Base-by-base conservation (phyloP, 2,113 vertebrate genomes). In the Sigmodon hispidus region DNA sequence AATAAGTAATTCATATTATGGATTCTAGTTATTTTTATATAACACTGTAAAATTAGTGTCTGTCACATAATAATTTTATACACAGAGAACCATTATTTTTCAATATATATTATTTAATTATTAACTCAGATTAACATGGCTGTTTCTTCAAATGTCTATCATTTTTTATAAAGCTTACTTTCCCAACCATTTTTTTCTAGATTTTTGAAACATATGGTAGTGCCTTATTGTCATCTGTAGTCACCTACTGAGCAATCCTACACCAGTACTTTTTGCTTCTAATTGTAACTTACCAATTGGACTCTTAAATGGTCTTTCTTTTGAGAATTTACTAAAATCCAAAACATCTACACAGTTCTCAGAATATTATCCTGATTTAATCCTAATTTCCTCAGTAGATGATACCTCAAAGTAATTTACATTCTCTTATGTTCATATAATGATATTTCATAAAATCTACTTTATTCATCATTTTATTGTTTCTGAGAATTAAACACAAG, bases 401-500 rank as follows among this genome's bases (percentile, higher is more conserved):
- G 31, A 91, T 94, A 92, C 6, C 12, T 34, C 10, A 4, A 59
- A 50, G 0, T 4, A 96, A 96, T 26, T 0, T 48, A 57, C 11
- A 9, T n/a, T 95, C 5, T 79, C 52, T 87, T 55, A 50, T 40
- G 1, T 17, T 86, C 69, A 85, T 9, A 43, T 70, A 81, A 57
- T 93, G 72, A 36, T 45, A 48, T 80, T 75, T 65, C 2, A 89
- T 59, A 17, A 72, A 88, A 92, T 92, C 61, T 26, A 1, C 22
- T 88, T 31, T 45, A 90, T 97, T 97, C 45, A 52, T 90, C 1
- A 15, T 29, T 59, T 80, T 59, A n/a, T 43, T 83, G 3, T 29
- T 83, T 24, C n/a, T 29, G n/a, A 83, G 55, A 26, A 29, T 16
- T 16, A 0, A 29, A 43, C 17, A 17, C 7, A 26, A 24, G 24